Conservation (phyloP, 2,888 invertebrate species). For the Stenodema calcarata region DNA sequence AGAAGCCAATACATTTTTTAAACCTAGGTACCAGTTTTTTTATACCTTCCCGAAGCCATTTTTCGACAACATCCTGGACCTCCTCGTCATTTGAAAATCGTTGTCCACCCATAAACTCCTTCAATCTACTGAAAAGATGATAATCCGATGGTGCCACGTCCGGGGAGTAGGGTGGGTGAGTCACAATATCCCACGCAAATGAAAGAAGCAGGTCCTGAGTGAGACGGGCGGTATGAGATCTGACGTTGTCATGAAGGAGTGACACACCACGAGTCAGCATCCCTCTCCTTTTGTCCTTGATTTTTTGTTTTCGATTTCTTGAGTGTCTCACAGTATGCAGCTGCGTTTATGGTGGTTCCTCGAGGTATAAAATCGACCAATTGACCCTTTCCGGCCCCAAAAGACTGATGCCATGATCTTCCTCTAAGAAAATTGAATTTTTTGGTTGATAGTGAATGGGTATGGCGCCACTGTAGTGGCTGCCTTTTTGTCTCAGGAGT, state of each 20-base stretch:
- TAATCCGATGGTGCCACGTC: slow-evolving; percentile 52
- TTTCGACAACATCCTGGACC: not conserved
- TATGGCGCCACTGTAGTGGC: slow-evolving; percentile 46
- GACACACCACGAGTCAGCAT: slow-evolving; percentile 44
- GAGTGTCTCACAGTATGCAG: not conserved
- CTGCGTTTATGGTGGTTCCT: no score
- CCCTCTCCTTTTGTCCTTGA: slow-evolving; percentile 37
- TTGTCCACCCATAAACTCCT: slow-evolving; percentile 26
- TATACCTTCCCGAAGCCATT: not conserved
- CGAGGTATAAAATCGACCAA: not conserved
- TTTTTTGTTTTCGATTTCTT: not conserved
- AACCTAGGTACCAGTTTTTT: slow-evolving; percentile 40
- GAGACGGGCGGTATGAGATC: slow-evolving; percentile 31
- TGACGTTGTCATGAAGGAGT: slow-evolving; percentile 37
- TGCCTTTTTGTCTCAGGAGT: slow-evolving; percentile 26
- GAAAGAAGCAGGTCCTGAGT: not conserved
- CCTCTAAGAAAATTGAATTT: slow-evolving; percentile 36
- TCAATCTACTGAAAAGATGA: slow-evolving; percentile 50
- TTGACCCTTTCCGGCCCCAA: slow-evolving; percentile 36
- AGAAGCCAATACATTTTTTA: slow-evolving; percentile 1
- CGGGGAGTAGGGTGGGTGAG: slow-evolving; percentile 49
- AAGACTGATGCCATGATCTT: slow-evolving; percentile 50
- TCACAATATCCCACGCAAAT: slow-evolving; percentile 33
- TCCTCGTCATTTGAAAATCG: slow-evolving; percentile 22
- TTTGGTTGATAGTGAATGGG: slow-evolving; percentile 36